phyloP scores from a whole-genome alignment of 2,797 vertebrate genomes.

The Remorina albescens region DNA sequence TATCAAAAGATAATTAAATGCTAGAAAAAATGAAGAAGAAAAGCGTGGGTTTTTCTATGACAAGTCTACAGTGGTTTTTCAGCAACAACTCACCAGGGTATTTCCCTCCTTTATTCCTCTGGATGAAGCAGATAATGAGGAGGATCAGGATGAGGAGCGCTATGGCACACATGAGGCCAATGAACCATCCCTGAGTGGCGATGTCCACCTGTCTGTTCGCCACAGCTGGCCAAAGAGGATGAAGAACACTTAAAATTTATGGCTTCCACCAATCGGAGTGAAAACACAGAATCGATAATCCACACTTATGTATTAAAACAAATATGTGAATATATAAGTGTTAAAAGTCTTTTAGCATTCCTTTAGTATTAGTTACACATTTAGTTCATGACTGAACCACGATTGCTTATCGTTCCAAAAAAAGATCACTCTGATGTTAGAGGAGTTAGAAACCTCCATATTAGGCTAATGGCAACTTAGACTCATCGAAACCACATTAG shows the following conservation, averaged over 20 bases:
- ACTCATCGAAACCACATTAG: constrained; percentile 35
- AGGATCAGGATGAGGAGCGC: constrained; percentile 97
- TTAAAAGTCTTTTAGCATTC: background rate
- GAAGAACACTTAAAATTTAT: constrained; percentile 30
- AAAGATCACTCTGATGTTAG: constrained; percentile 46
- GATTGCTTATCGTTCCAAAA: constrained; percentile 40
- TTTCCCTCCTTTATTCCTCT: constrained; percentile 98
- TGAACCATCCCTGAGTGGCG: constrained; percentile 99
- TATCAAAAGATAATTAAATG: background rate
- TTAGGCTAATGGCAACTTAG: constrained; percentile 38
- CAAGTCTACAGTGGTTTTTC: background rate
- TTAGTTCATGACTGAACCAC: constrained; percentile 36
- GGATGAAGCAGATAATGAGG: constrained; percentile 98
- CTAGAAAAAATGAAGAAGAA: background rate
- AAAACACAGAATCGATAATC: background rate
- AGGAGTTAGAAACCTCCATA: constrained; percentile 47
- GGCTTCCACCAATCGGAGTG: background rate
- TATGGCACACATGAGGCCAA: constrained; percentile 98
- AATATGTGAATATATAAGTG: constrained; percentile 7
- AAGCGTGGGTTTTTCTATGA: background rate
- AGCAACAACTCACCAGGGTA: constrained; percentile 90
- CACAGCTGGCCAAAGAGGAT: constrained; percentile 86
- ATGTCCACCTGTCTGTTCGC: constrained; percentile 97
- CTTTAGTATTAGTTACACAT: constrained; percentile 22
- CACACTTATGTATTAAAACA: constrained; percentile 14